These are phyloP conservation scores for Rhagium mordax DNA, from an alignment of 2,888 invertebrate species.

Conservation along the genomic window DNA sequence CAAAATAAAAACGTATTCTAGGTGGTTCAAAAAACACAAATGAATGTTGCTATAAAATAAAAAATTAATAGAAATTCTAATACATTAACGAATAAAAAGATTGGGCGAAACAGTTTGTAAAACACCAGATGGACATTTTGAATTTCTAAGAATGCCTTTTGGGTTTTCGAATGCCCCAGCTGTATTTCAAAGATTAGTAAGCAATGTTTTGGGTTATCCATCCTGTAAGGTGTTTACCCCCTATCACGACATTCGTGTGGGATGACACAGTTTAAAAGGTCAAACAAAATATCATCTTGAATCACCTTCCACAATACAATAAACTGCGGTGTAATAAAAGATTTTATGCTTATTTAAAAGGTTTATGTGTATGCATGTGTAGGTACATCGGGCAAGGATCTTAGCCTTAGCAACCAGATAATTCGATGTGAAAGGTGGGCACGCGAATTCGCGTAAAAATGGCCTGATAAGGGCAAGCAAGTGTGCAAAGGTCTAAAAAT, in stretches of 20 bases:
- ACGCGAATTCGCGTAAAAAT: neutral
- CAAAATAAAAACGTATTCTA: no score
- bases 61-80: no score
- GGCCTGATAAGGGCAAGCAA: neutral
- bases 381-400: neutral
- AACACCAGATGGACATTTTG: no score
- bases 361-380: neutral
- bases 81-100: no score
- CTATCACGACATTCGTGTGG: constrained; percentile 13
- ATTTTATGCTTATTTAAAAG: constrained; percentile 13
- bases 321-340: constrained; percentile 2
- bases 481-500: no score
- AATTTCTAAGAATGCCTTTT: no score
- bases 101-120: no score
- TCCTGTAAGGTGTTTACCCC: constrained; percentile 11
- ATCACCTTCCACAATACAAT: constrained; percentile 5
- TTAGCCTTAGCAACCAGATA: constrained; percentile 2
- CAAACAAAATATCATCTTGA: neutral
- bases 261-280: constrained; percentile 25
- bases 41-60: no score
- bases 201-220: neutral
- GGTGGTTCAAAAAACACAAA: no score
- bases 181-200: no score
- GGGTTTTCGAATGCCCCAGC: no score
- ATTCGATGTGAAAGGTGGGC: neutral